A percentile compares a stretch with the other conserved stretches of the same genome.
Conservation (phyloP, 64 coral and sea anemone species). For the Acropora tenuis region DNA sequence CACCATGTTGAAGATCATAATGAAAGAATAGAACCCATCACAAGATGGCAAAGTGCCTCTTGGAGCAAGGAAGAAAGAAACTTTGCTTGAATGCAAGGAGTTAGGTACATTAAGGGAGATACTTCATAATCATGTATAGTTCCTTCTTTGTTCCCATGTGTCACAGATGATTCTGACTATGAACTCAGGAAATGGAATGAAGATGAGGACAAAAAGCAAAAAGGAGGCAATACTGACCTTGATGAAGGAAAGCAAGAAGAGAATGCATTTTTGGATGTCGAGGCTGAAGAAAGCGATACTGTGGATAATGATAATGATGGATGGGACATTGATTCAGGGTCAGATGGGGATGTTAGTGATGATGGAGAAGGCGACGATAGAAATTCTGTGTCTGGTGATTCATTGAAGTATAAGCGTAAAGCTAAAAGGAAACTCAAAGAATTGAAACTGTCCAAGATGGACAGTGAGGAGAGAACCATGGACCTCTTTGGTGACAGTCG, state of each 20-base stretch:
- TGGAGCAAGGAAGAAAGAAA: too few relatives aligned
- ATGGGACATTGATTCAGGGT: slow-evolving; percentile 70
- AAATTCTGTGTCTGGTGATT: slow-evolving; percentile 73
- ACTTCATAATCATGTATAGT: neutral
- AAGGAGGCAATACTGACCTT: slow-evolving; percentile 58
- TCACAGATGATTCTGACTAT: slow-evolving; percentile 77
- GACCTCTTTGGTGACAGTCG: slow-evolving; percentile 45
- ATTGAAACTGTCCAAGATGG: neutral
- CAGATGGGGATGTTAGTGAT: slow-evolving; percentile 91
- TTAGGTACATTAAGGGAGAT: neutral
- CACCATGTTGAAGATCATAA: too few relatives aligned
- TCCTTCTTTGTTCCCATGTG: neutral
- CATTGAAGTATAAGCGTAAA: neutral
- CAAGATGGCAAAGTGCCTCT: too few relatives aligned
- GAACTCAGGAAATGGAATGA: slow-evolving; percentile 95
- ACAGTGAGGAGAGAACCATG: slow-evolving; percentile 34
- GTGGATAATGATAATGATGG: neutral
- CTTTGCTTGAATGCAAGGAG: too few relatives aligned
- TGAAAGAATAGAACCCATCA: too few relatives aligned
- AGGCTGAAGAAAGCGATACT: slow-evolving; percentile 43
- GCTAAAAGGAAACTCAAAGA: slow-evolving; percentile 16
- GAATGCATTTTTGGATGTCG: slow-evolving; percentile 44
- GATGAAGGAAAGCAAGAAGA: slow-evolving; percentile 17
- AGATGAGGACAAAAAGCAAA: slow-evolving; percentile 85
- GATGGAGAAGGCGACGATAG: slow-evolving; percentile 68